Evolutionary conservation across 2,888 invertebrate genomes (phyloP), one percentile per base, ranked within the genome.

Genomic region (Chorisops tibialis): DNA sequence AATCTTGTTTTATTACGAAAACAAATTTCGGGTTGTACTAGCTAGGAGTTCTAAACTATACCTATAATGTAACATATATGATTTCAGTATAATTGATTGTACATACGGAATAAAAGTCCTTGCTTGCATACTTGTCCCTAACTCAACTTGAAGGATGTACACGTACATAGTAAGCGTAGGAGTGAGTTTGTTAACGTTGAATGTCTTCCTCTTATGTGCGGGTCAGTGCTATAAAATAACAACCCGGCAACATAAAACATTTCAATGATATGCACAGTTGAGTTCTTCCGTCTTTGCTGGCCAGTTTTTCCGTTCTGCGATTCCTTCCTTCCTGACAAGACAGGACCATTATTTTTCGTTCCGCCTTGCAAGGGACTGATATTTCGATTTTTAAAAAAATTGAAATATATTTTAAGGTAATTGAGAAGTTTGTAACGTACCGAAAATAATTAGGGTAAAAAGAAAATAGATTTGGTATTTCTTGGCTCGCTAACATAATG

Each of bases 191-290:
- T 49, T 63, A 63, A 61, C 60, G 49, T 61, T 61, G 54, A 56
- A 63, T 63, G 61, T 63, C 63, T 60, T 61, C 58, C 63, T 61
- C 64, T 64, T 64, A 64, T 64, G 61, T 64, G 64, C 64, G 64
- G 64, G 64, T 64, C 64, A 64, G 61, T 64, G 64, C 64, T 58
- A 64, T 64, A 64, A 64, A 64, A 64, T 64, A 64, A 64, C 64
- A 64, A 64, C 64, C 64, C 64, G 41, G 61, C 58, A 64, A 64
- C 64, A 64, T 64, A 61, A 64, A 64, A 50, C 64, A 64, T 64
- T 64, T 64, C 61, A 64, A 64, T 64, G 64, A 64, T 64, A 61
- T 64, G 64, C 64, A 64, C 64, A 64, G 64, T 64, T 61, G 64
- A 64, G 61, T 61, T 60, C 63, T 63, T 63, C 63, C 63, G 63